Base-by-base conservation (phyloP, 2,113 vertebrate genomes). In the Pachyramphus minor region DNA sequence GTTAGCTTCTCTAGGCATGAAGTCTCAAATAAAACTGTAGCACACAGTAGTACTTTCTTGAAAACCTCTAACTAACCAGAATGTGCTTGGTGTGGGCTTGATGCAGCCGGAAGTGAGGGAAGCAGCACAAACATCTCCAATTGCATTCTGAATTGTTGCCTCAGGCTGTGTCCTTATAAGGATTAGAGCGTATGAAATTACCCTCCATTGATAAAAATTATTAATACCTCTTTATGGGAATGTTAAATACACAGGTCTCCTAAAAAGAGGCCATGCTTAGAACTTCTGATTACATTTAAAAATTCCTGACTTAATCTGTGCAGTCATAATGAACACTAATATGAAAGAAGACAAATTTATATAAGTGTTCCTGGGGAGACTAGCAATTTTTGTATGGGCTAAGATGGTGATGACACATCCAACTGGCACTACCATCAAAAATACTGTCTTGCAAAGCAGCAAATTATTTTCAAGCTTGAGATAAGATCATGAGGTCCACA, bases 71-170 rank as follows among this genome's bases (percentile, higher is more conserved):
- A 39, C 21, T 28, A 41, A 25, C 8, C 31, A 76, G 12, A 45
- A 16, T 17, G 42, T 88, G 33, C 11, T 84, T 39, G 18, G 0
- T 14, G 9, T 56, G 42, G 12, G 30, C 41, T 55, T 69, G 28
- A 42, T 52, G 14, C 18, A 41, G 27, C 39, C 39, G 28, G 19
- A 24, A 27, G 12, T 33, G n/a, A 89, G 50, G 50, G 17, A 41
- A 58, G 16, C 41, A 87, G 37, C 18, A 4, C 33, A n/a, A 45
- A 37, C 85, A n/a, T 79, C n/a, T 28, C 41, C 0, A 0, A 1
- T 2, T 52, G 14, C 39, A 4, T 37, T 31, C 16, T 45, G 35
- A 58, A 45, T 9, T 62, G 78, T 58, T 72, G 42, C 15, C 27
- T 76, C 6, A 2, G 37, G 8, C 35, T 66, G 2, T 77, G 24